These are phyloP conservation scores for Melanostigma gelatinosum DNA, from an alignment of 2,113 vertebrate species.

Conservation along the genomic window DNA sequence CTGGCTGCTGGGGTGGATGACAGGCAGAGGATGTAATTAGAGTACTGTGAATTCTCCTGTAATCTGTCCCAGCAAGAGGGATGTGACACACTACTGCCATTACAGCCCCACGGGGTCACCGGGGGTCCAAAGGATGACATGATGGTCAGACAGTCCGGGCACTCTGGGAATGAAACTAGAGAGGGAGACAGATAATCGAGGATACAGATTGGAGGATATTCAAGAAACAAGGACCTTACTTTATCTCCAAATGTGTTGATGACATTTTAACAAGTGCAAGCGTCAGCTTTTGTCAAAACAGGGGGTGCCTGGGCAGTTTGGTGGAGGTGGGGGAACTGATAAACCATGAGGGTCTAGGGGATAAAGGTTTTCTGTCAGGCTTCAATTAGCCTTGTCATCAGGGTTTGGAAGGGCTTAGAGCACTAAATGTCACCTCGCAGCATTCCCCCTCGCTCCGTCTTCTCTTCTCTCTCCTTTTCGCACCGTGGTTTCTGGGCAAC, in stretches of 20 bases:
- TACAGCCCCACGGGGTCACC: conserved; percentile 51
- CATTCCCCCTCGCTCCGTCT: conserved; percentile 11
- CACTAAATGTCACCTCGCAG: conserved; percentile 50
- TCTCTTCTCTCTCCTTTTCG: conserved; percentile 18
- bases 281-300: conserved; percentile 10
- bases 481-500: conserved; percentile 69
- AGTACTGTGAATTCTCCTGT: conserved; percentile 72
- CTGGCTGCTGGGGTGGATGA: conserved; percentile 32
- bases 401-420: conserved; percentile 48
- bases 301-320: conserved; percentile 6
- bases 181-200: background rate
- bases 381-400: conserved; percentile 63
- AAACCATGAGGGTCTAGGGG: conserved; percentile 14
- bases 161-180: conserved; percentile 28
- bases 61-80: conserved; percentile 71
- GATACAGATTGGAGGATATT: background rate
- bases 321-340: background rate
- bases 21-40: conserved; percentile 70
- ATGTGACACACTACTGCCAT: conserved; percentile 72
- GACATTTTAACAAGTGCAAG: conserved; percentile 24
- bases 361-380: conserved; percentile 56
- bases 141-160: conserved; percentile 47
- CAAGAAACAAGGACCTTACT: conserved; percentile 3
- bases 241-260: conserved; percentile 15
- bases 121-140: conserved; percentile 52